Evolutionary conservation across 2,113 vertebrate genomes (phyloP).

Genomic region (Engraulis encrasicolus): DNA sequence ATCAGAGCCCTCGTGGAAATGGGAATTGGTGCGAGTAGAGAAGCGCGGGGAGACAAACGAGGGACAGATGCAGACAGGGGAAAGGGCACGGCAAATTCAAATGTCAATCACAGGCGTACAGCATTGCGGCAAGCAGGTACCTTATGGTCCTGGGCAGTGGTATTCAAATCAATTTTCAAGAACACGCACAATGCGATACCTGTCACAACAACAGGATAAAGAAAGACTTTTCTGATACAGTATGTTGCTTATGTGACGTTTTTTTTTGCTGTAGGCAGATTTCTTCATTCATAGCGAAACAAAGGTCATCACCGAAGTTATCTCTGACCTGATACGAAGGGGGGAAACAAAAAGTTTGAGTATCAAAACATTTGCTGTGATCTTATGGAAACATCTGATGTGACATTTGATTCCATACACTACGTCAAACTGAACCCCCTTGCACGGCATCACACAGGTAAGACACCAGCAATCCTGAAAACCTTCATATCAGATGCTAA

Average conservation of each 20-base stretch:
- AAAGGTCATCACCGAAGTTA: not conserved
- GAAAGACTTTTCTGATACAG: not conserved
- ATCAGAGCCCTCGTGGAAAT: not conserved
- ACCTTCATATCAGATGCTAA: slow-evolving; percentile 56
- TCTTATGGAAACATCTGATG: not conserved
- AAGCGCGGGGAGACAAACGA: not conserved
- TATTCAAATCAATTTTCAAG: slow-evolving; percentile 1
- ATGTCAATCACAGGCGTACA: not conserved
- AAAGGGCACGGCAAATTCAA: slow-evolving; percentile 9
- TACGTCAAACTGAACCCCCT: slow-evolving; percentile 19
- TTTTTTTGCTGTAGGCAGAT: not conserved
- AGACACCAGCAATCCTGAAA: slow-evolving; percentile 49
- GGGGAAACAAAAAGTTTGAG: not conserved
- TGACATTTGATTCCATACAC: slow-evolving; percentile 42
- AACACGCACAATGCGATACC: not conserved
- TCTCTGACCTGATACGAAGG: not conserved
- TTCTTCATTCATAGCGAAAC: not conserved
- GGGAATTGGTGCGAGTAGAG: not conserved
- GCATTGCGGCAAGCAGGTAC: not conserved
- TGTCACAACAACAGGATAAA: not conserved
- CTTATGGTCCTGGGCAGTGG: not conserved
- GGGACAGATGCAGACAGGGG: not conserved
- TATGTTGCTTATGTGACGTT: not conserved
- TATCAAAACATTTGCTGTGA: not conserved
- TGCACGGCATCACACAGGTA: no score